Evolutionary conservation across 2,888 invertebrate species (phyloP).

Genomic region (Leptinotarsa rubiginosa): DNA sequence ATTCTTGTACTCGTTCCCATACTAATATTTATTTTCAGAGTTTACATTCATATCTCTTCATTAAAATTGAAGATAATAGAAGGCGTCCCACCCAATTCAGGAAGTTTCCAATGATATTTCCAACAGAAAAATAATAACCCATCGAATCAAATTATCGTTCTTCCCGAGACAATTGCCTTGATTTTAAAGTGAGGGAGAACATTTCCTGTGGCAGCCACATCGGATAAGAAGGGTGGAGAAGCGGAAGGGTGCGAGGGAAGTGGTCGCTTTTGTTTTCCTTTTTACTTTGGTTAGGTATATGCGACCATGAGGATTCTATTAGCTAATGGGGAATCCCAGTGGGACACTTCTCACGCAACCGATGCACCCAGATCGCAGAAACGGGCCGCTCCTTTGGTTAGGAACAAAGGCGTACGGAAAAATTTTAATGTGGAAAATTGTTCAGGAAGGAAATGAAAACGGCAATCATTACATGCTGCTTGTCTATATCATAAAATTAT

Average conservation of each 20-base stretch:
- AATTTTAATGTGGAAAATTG: neutral
- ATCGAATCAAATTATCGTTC: slow-evolving; percentile 3
- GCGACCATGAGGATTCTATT: slow-evolving; percentile 50
- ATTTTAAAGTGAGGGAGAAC: neutral
- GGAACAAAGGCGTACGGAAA: slow-evolving; percentile 9
- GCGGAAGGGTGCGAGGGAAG: slow-evolving; percentile 9
- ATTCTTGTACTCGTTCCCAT: too few species aligned
- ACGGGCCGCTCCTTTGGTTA: slow-evolving; percentile 2
- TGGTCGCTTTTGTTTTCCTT: slow-evolving; percentile 30
- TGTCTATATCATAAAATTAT: too few species aligned
- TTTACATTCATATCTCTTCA: too few species aligned
- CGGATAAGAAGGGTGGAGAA: slow-evolving; percentile 14
- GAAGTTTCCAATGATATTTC: slow-evolving; percentile 1
- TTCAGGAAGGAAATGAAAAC: neutral
- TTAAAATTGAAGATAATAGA: neutral
- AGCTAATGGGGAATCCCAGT: slow-evolving; percentile 57
- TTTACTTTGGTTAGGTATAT: slow-evolving; percentile 34
- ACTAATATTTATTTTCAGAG: too few species aligned
- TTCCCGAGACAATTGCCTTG: neutral
- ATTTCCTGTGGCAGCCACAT: slow-evolving; percentile 8
- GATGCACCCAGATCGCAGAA: slow-evolving; percentile 23
- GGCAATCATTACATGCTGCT: too few species aligned
- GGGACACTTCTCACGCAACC: slow-evolving; percentile 53
- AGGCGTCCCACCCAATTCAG: neutral
- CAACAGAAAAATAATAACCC: neutral